Base-by-base conservation (phyloP, 2,888 invertebrate genomes). In the Drosophila crucigera region DNA sequence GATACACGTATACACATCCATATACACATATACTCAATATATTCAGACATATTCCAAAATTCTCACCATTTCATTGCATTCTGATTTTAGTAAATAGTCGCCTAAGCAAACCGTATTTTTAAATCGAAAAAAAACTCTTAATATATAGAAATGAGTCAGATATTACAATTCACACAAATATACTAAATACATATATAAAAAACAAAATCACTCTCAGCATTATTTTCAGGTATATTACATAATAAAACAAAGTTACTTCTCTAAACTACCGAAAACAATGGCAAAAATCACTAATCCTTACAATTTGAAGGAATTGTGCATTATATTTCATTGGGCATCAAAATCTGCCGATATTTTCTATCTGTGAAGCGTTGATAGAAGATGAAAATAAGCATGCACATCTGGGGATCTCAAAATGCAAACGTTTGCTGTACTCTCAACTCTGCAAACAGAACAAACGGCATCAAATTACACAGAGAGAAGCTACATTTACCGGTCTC, bases 1-100 rank as follows among this genome's bases (percentile, higher is more conserved):
- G 59, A 62, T 59, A 72, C 67, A 73, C 58, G 35, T 72, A 55
- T 58, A 71, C 74, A 78, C 75, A 75, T 56, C 39, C 74, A 78
- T 64, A 72, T 55, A 22, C 64, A 64, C 54, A 73, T 53, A 60
- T 56, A 60, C 58, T 50, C 71, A 33, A 35, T 10, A 35, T 35
- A 25, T 30, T 47, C 31, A 35, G 19, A 70, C 50, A 67, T 41
- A 58, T 50, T 68, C 47, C 37, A 50, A 49, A 50, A 55, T 50
- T 35, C 54, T 68, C 69, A 67, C 50, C 67, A 41, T 28, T 25
- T 37, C 1, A n/a, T 47, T 16, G n/a, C 49, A 68, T 37, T 39
- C 54, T 49, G 30, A 53, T 54, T 49, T 25, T 25, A 22, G 43
- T 5, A 22, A 43, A 43, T 22, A 43, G 43, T 43, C 25, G 25